Evolutionary conservation across 2,797 vertebrate species (phyloP), one percentile per base, ranked within the genome.

Genomic region (Eulemur coronatus): DNA sequence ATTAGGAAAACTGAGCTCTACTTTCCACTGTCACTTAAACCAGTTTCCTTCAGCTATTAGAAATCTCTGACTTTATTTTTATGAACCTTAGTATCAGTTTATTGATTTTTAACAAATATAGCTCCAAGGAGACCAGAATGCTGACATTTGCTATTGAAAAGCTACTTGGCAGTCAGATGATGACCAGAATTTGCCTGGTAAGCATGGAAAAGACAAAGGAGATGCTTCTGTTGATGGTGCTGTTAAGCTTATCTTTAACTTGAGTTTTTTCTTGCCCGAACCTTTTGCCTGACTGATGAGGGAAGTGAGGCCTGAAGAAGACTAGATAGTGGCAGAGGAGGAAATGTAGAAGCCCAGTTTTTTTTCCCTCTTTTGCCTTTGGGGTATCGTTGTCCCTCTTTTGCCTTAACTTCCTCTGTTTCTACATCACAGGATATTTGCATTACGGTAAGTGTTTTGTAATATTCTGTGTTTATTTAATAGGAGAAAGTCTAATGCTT

Each of bases 251-350:
- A 13, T 57, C n/a, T 85, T 84, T 43, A 28, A 89, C 59, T 57
- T 63, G 69, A 48, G 24, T 11, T 30, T 80, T 81, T 26, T 69
- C 63, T 89, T 92, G 26, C 59, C 14, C 43, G 80, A 11, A 50
- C 8, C 2, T 69, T 84, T 87, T 84, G 15, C 6, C 24, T 81
- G 38, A 69, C 50, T 52, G 38, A 80, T 65, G 43, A 94, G 73
- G 78, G 91, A 95, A 57, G 73, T n/a, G 69, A 95, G 70, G 43
- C 26, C 50, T 20, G n/a, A 89, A 73, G 79, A 82, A 91, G 41
- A 10, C 43, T 73, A 4, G 1, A 15, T 80, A 38, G 12, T 61
- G 82, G 41, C 28, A 33, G 63, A 84, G 28, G 4, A 5, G 33
- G 5, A 55, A 69, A 59, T 18, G 1, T 50, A 41, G 65, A 50